Conservation (phyloP, 1,140 invertebrate genomes). For the Plectrocnemia conspersa region DNA sequence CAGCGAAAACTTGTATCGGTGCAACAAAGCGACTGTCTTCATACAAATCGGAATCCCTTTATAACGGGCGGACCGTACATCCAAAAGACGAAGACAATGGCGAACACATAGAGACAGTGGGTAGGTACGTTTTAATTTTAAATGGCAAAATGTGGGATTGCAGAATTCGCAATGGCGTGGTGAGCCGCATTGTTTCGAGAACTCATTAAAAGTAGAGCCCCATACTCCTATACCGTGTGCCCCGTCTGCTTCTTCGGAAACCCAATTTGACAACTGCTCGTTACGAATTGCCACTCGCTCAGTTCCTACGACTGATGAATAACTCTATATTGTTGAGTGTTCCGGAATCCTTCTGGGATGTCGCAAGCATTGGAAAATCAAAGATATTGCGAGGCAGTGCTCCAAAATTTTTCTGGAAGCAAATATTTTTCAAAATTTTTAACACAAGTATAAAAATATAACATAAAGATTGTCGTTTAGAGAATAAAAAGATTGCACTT, state of each 20-base stretch:
- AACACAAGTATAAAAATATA: too few species aligned
- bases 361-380: too few species aligned
- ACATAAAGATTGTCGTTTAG: too few species aligned
- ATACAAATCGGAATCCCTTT: slow-evolving; percentile 25
- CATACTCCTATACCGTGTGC: not conserved
- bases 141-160: slow-evolving; percentile 26
- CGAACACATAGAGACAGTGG: not conserved
- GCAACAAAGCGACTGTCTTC: slow-evolving; percentile 18
- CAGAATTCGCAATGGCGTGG: slow-evolving; percentile 25
- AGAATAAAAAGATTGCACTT: too few species aligned
- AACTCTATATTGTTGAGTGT: too few species aligned
- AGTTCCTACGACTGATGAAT: too few species aligned
- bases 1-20: slow-evolving; percentile 9
- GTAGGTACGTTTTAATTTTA: slow-evolving; percentile 25
- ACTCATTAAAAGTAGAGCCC: not conserved
- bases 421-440: too few species aligned
- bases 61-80: not conserved
- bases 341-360: too few species aligned
- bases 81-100: slow-evolving; percentile 13
- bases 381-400: too few species aligned
- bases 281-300: slow-evolving; percentile 1
- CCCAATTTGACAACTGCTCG: slow-evolving; percentile 3
- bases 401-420: too few species aligned
- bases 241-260: slow-evolving; percentile 1
- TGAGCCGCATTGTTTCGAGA: slow-evolving; percentile 24